Conservation (phyloP, 2,113 vertebrate species). For the Antigone vipio region DNA sequence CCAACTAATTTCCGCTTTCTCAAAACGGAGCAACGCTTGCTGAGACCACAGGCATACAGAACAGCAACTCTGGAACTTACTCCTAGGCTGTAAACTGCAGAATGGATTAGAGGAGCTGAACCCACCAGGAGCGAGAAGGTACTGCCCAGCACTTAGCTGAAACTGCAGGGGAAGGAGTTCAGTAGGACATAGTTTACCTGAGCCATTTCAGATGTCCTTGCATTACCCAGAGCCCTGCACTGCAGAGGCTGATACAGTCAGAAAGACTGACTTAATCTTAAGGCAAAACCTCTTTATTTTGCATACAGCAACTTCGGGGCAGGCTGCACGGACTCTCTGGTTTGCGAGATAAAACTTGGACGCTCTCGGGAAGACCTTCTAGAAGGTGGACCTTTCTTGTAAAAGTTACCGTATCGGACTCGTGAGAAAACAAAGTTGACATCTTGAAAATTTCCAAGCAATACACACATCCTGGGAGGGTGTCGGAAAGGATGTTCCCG, state of each 20-base stretch:
- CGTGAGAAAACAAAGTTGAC: background rate
- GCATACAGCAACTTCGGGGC: background rate
- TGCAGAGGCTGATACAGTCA: background rate
- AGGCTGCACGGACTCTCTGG: background rate
- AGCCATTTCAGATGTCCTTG: background rate
- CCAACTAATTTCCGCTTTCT: background rate
- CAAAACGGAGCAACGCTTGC: fast-evolving
- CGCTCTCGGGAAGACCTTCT: background rate
- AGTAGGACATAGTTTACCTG: background rate
- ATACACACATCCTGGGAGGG: constrained; percentile 21
- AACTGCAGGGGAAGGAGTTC: background rate
- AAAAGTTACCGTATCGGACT: background rate
- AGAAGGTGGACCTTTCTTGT: background rate
- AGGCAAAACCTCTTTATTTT: background rate
- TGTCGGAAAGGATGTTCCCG: background rate
- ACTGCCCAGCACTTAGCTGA: fast-evolving
- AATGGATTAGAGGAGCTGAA: background rate
- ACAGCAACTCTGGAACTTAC: background rate
- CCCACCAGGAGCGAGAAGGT: background rate
- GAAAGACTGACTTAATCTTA: background rate
- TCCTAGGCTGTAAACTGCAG: background rate
- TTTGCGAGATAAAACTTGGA: background rate
- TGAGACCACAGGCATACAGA: background rate
- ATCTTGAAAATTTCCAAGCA: constrained; percentile 18
- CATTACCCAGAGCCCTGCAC: background rate